Percentiles rank a stretch among this genome's conserved stretches.
These are phyloP conservation scores for Plebejus anna DNA, from an alignment of 2,888 invertebrate species.

Conservation along the genomic window DNA sequence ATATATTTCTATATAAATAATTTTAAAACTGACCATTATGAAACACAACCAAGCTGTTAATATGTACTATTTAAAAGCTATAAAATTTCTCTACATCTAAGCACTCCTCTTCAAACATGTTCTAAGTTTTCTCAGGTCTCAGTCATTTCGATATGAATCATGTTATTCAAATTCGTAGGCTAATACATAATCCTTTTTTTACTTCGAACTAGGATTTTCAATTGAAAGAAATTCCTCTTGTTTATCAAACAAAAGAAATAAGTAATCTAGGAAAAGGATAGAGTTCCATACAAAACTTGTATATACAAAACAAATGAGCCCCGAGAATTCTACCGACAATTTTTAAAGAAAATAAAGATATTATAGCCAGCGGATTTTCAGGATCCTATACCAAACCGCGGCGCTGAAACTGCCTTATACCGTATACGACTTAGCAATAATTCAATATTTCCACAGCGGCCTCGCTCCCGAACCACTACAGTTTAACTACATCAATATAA, in stretches of 20 bases:
- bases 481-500: slow-evolving; percentile 43
- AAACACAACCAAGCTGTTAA: too few relatives aligned
- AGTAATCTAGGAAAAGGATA: not conserved
- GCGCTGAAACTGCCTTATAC: slow-evolving; percentile 19
- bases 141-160: too few relatives aligned
- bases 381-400: slow-evolving; percentile 12
- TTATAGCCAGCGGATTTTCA: not conserved
- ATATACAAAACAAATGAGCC: not conserved
- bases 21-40: not conserved
- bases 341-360: not conserved
- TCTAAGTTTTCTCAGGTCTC: not conserved
- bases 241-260: too few relatives aligned
- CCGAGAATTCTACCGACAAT: not conserved
- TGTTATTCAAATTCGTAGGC: too few relatives aligned
- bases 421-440: slow-evolving; percentile 41
- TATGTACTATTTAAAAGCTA: too few relatives aligned
- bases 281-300: not conserved
- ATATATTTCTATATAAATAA: not conserved
- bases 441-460: slow-evolving; percentile 44
- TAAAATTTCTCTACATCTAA: too few relatives aligned
- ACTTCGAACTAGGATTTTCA: not conserved
- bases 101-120: too few relatives aligned
- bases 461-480: slow-evolving; percentile 39
- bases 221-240: not conserved
- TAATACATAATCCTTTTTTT: not conserved